Evolutionary conservation across 2,113 vertebrate species (phyloP).

Genomic region (Hucho hucho): DNA sequence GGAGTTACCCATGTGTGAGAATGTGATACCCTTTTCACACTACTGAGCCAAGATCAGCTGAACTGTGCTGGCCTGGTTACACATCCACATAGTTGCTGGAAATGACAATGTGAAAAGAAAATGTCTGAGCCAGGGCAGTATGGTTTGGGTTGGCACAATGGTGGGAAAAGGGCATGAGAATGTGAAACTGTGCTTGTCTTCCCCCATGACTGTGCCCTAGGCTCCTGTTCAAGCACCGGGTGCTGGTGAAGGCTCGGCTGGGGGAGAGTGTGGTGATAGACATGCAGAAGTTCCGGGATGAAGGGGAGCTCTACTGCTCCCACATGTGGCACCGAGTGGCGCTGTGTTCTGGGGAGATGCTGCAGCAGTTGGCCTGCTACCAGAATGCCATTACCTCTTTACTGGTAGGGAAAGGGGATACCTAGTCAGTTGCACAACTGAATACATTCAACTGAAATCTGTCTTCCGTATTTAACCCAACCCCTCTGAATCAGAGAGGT

Average conservation of each 20-base stretch:
- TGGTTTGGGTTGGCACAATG: too few relatives aligned
- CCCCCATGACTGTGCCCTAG: conserved; percentile 60
- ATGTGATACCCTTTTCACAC: too few relatives aligned
- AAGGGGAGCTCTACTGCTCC: conserved; percentile 73
- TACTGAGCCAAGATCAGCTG: too few relatives aligned
- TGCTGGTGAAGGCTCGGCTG: conserved; percentile 75
- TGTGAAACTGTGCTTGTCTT: background rate
- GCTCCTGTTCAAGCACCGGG: conserved; percentile 77
- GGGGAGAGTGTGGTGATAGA: conserved; percentile 74
- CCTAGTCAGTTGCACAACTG: too few relatives aligned
- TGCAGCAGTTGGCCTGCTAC: conserved; percentile 73
- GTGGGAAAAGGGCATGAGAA: background rate
- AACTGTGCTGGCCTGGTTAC: too few relatives aligned
- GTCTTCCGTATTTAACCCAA: too few relatives aligned
- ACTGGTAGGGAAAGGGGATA: conserved; percentile 58
- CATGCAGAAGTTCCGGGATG: conserved; percentile 74
- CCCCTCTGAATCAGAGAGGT: too few relatives aligned
- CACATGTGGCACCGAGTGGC: conserved; percentile 79
- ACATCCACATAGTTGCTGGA: too few relatives aligned
- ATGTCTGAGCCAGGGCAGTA: too few relatives aligned
- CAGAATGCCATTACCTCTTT: conserved; percentile 76
- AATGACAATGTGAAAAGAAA: too few relatives aligned
- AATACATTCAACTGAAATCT: too few relatives aligned
- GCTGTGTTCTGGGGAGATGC: conserved; percentile 51
- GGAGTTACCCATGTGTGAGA: background rate